Percentiles rank a stretch among this genome's conserved stretches.
Conservation (phyloP, 2,113 vertebrate genomes). For the Bufo bufo region DNA sequence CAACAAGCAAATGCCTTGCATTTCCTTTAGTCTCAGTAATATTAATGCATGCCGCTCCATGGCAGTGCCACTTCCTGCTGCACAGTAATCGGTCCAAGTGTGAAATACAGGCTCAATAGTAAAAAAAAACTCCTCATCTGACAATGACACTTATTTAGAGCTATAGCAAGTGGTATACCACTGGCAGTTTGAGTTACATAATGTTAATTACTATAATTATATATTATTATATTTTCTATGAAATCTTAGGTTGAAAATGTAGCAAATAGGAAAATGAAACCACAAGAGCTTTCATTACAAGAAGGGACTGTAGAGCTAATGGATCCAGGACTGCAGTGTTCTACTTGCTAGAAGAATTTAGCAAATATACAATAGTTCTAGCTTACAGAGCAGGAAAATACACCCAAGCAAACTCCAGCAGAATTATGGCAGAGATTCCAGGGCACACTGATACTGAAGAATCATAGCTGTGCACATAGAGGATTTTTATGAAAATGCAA, state of each 20-base stretch:
- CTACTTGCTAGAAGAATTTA: neutral
- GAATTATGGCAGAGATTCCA: neutral
- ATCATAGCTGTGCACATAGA: too few relatives aligned
- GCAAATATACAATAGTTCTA: constrained; percentile 3
- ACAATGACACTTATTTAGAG: constrained; percentile 40
- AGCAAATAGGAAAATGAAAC: constrained; percentile 39
- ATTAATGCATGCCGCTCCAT: neutral
- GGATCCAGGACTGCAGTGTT: constrained; percentile 25
- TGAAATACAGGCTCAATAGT: constrained; percentile 32
- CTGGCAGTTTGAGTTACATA: constrained; percentile 48
- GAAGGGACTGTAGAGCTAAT: constrained; percentile 31
- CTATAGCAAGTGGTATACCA: constrained; percentile 31
- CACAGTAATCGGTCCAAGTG: neutral
- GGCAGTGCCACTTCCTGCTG: constrained; percentile 26
- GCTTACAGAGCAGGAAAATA: neutral
- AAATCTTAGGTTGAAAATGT: constrained; percentile 35
- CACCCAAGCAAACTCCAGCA: neutral
- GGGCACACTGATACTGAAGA: too few relatives aligned
- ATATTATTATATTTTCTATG: constrained; percentile 28
- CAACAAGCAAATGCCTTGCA: neutral
- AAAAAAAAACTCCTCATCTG: constrained; percentile 5
- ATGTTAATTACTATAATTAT: constrained; percentile 51
- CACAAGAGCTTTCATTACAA: constrained; percentile 43
- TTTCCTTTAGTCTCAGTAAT: neutral
- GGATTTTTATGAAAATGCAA: too few relatives aligned